A percentile compares a stretch with the other conserved stretches of the same genome.
Evolutionary conservation across 2,888 invertebrate genomes (phyloP).

Genomic region (Leptinotarsa tumamoca): DNA sequence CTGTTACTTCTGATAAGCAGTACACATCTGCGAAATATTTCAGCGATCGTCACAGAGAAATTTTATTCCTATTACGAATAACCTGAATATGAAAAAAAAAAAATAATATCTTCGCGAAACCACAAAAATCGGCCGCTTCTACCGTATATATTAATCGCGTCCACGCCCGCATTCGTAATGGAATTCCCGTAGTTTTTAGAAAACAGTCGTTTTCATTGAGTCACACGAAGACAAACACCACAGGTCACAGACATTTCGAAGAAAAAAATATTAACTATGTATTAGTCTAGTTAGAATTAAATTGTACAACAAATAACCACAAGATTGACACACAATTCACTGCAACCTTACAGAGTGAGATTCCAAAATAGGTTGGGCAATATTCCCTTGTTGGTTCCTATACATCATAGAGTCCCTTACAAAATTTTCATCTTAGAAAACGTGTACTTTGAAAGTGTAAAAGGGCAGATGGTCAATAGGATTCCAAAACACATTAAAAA

Average conservation of each 20-base stretch:
- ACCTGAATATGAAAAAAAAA: background rate
- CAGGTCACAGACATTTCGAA: background rate
- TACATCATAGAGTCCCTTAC: too few relatives aligned
- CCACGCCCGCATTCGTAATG: background rate
- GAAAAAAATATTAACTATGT: background rate
- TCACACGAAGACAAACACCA: background rate
- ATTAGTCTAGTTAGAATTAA: constrained; percentile 3
- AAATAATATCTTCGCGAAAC: background rate
- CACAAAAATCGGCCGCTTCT: background rate
- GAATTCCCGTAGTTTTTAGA: background rate
- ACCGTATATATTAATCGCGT: background rate
- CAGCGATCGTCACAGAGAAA: background rate
- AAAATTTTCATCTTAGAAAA: too few relatives aligned
- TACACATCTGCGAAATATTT: background rate
- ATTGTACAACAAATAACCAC: background rate
- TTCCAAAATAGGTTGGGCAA: background rate
- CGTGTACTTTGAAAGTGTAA: too few relatives aligned
- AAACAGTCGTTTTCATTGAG: background rate
- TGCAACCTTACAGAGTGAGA: background rate
- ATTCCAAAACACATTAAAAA: too few relatives aligned
- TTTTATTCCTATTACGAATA: background rate
- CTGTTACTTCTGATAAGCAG: too few relatives aligned
- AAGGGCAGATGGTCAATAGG: too few relatives aligned
- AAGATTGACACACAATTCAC: background rate
- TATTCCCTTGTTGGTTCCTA: background rate